phyloP scores from a whole-genome alignment of 37 sponge, comb jelly and placozoan species.

The Aplysina aerophoba region DNA sequence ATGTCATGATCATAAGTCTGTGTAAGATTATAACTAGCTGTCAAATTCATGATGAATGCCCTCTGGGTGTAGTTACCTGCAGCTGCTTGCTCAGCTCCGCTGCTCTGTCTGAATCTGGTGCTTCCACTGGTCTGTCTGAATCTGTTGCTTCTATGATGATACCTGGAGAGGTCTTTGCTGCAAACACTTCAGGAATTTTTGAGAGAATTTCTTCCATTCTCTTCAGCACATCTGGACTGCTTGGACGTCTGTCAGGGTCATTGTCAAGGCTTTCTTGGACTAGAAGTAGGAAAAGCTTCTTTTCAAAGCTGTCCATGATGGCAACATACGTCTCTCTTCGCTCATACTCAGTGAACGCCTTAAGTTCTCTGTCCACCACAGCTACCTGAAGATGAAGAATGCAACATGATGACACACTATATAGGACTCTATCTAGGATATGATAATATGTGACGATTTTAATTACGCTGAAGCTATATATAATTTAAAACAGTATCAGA shows the following conservation, averaged over 20 bases:
- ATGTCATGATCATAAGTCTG: too few relatives aligned
- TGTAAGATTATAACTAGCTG: too few relatives aligned
- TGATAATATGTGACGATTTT: too few relatives aligned
- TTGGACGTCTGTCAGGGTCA: conserved; percentile 6
- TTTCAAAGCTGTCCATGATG: neutral
- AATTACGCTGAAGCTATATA: too few relatives aligned
- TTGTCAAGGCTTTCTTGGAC: neutral
- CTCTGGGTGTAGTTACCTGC: too few relatives aligned
- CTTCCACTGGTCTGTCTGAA: neutral
- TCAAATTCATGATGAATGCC: too few relatives aligned
- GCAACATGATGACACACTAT: too few relatives aligned
- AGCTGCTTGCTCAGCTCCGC: neutral
- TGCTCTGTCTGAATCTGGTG: neutral
- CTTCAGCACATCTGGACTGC: neutral
- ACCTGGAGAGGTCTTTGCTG: neutral
- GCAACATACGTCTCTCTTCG: neutral
- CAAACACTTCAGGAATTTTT: neutral
- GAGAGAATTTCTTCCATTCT: conserved; percentile 1
- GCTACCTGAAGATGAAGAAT: too few relatives aligned
- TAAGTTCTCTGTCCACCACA: neutral
- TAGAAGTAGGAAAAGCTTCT: neutral
- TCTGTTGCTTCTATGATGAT: neutral
- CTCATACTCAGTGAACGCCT: conserved; percentile 20
- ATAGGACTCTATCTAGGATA: too few relatives aligned
- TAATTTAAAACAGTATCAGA: too few relatives aligned